Evolutionary conservation across 2,113 vertebrate genomes (phyloP), one percentile per base, ranked within the genome.

Genomic region (Trochalopteron elliotii): DNA sequence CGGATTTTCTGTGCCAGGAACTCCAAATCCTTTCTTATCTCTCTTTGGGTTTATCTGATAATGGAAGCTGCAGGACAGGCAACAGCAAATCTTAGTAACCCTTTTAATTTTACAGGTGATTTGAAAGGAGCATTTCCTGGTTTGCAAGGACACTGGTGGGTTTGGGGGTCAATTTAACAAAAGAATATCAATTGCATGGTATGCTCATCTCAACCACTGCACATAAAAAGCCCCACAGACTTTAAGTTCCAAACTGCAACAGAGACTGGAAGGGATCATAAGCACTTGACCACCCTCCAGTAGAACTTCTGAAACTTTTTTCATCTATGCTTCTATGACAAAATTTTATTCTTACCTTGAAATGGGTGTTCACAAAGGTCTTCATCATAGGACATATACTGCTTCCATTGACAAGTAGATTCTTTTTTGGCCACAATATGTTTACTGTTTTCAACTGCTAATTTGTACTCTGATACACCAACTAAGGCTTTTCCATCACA

Each of bases 351-450:
- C 93, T 98, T 98, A 98, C 99, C 99, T 98, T 99, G 97, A 84
- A 99, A 98, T 4, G 98, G 98, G 78, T 97, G 95, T 20, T 99
- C 98, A 92, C 99, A 99, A 50, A 99, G 98, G 24, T 98, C 97
- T 94, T 98, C 98, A 78, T 93, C 96, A 3, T 94, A 94, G 3
- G 98, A 98, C 96, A 97, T 96, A 63, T 98, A 98, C 89, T 97
- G 96, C 89, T 97, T 98, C 99, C 99, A 99, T 31, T 96, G 95
- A 56, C 97, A 91, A 42, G 95, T n/a, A 14, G 97, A 92, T 16
- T 89, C 92, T 88, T 96, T 96, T 47, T 98, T 98, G 4, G 98
- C 98, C 78, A 98, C 98, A 83, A 99, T 80, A 3, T 3, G 42
- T 91, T 97, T 95, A 33, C 94, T 83, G 30, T 97, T 96, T 47